A percentile compares a stretch with the other conserved stretches of the same genome.
Conservation (phyloP, 2,888 invertebrate species). For the Nemapogon koenigi region DNA sequence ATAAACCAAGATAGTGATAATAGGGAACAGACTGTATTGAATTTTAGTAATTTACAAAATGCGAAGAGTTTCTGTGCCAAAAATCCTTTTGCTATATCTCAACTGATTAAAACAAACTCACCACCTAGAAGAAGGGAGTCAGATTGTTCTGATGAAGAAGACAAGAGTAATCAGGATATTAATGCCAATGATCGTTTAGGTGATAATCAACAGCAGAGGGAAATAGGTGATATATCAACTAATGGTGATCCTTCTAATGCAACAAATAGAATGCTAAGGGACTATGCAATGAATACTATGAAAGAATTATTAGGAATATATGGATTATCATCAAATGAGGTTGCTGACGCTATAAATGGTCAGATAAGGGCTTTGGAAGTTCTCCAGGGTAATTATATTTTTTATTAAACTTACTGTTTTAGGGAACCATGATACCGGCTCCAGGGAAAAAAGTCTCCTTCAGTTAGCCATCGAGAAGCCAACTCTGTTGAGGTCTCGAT, state of each 20-base stretch:
- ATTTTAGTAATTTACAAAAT: slow-evolving; percentile 57
- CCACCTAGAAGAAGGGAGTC: slow-evolving; percentile 60
- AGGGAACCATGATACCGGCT: too few species aligned
- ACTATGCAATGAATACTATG: slow-evolving; percentile 82
- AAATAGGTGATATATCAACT: slow-evolving; percentile 35
- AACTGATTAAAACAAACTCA: slow-evolving; percentile 60
- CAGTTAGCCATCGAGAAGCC: too few species aligned
- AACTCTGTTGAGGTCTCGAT: too few species aligned
- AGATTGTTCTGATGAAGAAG: slow-evolving; percentile 51
- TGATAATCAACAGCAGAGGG: slow-evolving; percentile 32
- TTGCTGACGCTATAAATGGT: slow-evolving; percentile 72
- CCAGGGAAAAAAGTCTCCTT: too few species aligned
- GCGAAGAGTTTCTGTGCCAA: slow-evolving; percentile 60
- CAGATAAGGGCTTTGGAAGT: slow-evolving; percentile 72
- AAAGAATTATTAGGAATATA: slow-evolving; percentile 79
- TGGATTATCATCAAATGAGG: slow-evolving; percentile 73
- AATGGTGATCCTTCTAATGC: slow-evolving; percentile 52
- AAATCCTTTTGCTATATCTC: slow-evolving; percentile 63
- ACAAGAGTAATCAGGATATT: slow-evolving; percentile 37
- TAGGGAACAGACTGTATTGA: slow-evolving; percentile 47
- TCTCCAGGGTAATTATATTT: slow-evolving; percentile 65
- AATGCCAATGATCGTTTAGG: slow-evolving; percentile 53
- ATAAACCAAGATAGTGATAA: slow-evolving; percentile 36
- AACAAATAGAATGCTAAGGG: slow-evolving; percentile 71
- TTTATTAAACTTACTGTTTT: too few species aligned